Percentiles rank a stretch among this genome's conserved stretches.
Evolutionary conservation across 2,888 invertebrate genomes (phyloP).

Genomic region (Clunio marinus): DNA sequence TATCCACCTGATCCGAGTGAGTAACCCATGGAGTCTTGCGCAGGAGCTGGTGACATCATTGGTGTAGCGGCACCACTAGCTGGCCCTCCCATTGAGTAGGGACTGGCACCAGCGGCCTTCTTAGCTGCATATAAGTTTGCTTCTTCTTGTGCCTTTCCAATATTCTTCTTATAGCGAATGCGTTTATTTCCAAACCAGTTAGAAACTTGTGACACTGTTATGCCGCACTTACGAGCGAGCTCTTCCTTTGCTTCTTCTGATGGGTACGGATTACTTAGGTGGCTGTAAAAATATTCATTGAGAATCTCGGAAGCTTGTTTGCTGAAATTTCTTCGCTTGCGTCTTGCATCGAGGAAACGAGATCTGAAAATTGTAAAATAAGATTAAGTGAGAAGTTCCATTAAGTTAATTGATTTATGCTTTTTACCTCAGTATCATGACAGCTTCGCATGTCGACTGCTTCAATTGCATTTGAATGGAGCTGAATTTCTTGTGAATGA

Average conservation of each 20-base stretch:
- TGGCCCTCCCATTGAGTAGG: slow-evolving; percentile 82
- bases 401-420: slow-evolving; percentile 10
- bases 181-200: slow-evolving; percentile 99
- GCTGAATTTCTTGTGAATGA: slow-evolving; percentile 97
- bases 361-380: too few relatives aligned
- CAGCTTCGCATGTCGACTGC: slow-evolving; percentile 99
- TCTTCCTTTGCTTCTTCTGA: slow-evolving; percentile 99
- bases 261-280: slow-evolving; percentile 98
- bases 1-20: slow-evolving; percentile 88
- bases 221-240: slow-evolving; percentile 97
- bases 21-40: slow-evolving; percentile 90
- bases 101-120: slow-evolving; percentile 89
- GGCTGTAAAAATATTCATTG: slow-evolving; percentile 99
- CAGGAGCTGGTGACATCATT: slow-evolving; percentile 91
- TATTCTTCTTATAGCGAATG: slow-evolving; percentile 99
- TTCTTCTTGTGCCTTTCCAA: slow-evolving; percentile 99
- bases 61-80: slow-evolving; percentile 88
- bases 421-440: slow-evolving; percentile 91
- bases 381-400: not conserved
- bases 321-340: slow-evolving; percentile 97
- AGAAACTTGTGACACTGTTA: slow-evolving; percentile 91
- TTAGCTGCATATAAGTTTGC: slow-evolving; percentile 98
- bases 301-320: slow-evolving; percentile 99
- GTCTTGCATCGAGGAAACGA: slow-evolving; percentile 70
- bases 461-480: slow-evolving; percentile 98